These are phyloP conservation scores for Tricholauxania praeusta DNA, from an alignment of 2,888 invertebrate genomes.

Conservation along the genomic window DNA sequence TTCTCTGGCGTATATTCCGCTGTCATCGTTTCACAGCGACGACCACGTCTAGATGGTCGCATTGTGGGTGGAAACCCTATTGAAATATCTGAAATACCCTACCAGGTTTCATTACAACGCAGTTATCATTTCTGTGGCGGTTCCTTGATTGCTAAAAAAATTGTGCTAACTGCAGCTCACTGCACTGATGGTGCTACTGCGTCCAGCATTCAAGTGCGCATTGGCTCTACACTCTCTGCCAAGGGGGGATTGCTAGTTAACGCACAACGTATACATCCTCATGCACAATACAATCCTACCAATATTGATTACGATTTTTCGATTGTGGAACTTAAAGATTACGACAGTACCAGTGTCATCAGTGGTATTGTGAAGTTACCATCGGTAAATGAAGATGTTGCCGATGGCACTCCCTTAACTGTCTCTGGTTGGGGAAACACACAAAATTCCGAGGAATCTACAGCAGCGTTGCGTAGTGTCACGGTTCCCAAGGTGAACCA, in stretches of 20 bases:
- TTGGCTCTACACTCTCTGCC: conserved; percentile 62
- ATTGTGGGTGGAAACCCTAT: conserved; percentile 35
- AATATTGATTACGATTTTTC: conserved; percentile 68
- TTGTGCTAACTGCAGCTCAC: conserved; percentile 68
- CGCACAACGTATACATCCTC: conserved; percentile 58
- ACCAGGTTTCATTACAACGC: conserved; percentile 54
- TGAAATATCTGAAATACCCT: conserved; percentile 31
- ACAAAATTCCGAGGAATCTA: conserved; percentile 50
- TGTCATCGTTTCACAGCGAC: not conserved
- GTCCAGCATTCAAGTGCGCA: conserved; percentile 55
- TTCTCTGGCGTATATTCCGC: not conserved
- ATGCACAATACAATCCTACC: conserved; percentile 61
- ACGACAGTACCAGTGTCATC: conserved; percentile 48
- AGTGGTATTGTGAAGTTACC: conserved; percentile 54
- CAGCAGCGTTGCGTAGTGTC: conserved; percentile 52
- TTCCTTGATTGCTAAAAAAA: conserved; percentile 62
- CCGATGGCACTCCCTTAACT: conserved; percentile 52
- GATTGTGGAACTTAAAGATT: conserved; percentile 58
- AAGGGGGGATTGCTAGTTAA: conserved; percentile 62
- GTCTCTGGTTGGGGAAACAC: conserved; percentile 66
- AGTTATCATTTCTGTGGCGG: conserved; percentile 68
- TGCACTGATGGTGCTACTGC: conserved; percentile 57
- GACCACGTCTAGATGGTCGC: conserved; percentile 19
- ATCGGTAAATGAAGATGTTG: conserved; percentile 49
- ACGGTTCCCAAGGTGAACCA: conserved; percentile 58